A percentile compares a stretch with the other conserved stretches of the same genome.
phyloP scores from a whole-genome alignment of 2,888 invertebrate genomes.

The Steinernema scapterisci region DNA sequence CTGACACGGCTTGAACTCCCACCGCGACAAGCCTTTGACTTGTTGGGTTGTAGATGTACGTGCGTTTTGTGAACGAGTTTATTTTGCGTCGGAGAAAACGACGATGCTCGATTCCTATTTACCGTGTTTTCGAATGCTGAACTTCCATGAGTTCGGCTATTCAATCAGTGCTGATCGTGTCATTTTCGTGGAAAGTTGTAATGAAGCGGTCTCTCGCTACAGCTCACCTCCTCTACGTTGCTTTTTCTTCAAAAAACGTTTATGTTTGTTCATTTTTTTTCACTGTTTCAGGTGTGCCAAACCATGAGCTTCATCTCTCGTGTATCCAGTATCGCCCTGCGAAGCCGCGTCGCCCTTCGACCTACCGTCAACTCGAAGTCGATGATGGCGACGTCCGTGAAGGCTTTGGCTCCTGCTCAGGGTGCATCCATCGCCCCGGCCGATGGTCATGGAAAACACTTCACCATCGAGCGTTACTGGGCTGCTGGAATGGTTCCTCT shows the following conservation, averaged over 20 bases:
- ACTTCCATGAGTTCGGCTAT: too few relatives aligned
- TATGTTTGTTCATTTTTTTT: neutral
- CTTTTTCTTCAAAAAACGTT: neutral
- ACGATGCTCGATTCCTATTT: too few relatives aligned
- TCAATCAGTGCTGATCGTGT: too few relatives aligned
- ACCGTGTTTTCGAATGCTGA: too few relatives aligned
- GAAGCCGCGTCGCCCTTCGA: neutral
- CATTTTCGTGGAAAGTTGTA: too few relatives aligned
- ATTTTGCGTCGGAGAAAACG: too few relatives aligned
- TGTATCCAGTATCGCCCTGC: neutral
- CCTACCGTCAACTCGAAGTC: neutral
- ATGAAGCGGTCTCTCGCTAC: too few relatives aligned
- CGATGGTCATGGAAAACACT: slow-evolving; percentile 36
- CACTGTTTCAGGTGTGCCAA: neutral
- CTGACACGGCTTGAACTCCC: too few relatives aligned
- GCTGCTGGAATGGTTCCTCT: slow-evolving; percentile 69
- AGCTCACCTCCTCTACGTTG: too few relatives aligned
- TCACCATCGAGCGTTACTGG: slow-evolving; percentile 68
- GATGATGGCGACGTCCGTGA: slow-evolving; percentile 8
- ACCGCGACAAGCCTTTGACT: too few relatives aligned
- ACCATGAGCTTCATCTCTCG: slow-evolving; percentile 13
- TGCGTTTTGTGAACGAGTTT: too few relatives aligned
- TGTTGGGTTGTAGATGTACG: too few relatives aligned
- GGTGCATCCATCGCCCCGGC: neutral
- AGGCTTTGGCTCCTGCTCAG: neutral